These are phyloP conservation scores for Rhabdornis inornatus DNA, from an alignment of 2,113 vertebrate species.

Conservation along the genomic window DNA sequence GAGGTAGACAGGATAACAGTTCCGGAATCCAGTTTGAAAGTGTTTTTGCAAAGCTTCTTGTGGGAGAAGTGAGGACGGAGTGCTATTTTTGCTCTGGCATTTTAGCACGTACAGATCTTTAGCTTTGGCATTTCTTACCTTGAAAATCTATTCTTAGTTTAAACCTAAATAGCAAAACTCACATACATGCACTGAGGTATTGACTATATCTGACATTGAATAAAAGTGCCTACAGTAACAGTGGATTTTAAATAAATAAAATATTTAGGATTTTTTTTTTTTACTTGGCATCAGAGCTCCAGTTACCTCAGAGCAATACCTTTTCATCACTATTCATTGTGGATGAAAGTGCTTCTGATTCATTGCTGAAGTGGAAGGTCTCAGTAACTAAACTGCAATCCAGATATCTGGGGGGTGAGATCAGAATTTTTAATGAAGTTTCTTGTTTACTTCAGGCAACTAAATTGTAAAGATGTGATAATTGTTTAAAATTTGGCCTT, in stretches of 20 bases:
- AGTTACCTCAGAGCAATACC: background rate
- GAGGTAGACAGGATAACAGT: background rate
- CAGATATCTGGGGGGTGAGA: background rate
- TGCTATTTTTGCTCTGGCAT: slow-evolving; percentile 35
- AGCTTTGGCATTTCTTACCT: slow-evolving; percentile 19
- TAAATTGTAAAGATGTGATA: background rate
- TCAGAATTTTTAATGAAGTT: background rate
- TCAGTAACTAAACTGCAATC: background rate
- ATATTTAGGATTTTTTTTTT: background rate
- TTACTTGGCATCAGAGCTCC: background rate
- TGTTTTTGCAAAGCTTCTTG: background rate
- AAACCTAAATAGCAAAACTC: background rate
- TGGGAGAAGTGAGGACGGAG: background rate
- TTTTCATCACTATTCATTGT: background rate
- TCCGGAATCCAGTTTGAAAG: background rate
- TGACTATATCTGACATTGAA: background rate
- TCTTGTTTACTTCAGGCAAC: background rate
- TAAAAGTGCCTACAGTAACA: background rate
- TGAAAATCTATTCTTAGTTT: slow-evolving; percentile 36
- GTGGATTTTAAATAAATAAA: background rate
- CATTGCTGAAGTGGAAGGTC: background rate
- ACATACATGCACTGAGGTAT: background rate
- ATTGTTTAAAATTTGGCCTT: background rate
- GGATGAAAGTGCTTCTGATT: background rate
- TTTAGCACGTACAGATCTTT: slow-evolving; percentile 27